Evolutionary conservation across 2,113 vertebrate species (phyloP).

Genomic region (Pluvialis apricaria): DNA sequence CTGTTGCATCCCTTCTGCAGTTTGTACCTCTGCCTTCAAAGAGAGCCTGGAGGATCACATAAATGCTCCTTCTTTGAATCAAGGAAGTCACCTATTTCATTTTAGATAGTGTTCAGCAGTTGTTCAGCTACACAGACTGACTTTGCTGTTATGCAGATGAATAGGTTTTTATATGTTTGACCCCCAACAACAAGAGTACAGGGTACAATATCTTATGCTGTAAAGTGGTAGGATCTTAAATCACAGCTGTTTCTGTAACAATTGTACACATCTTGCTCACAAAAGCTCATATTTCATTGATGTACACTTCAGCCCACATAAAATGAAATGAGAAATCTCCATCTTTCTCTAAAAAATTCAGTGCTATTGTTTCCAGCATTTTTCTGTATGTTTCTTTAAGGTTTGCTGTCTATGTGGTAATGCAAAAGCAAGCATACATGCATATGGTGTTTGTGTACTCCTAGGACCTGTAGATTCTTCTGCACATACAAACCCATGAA

Average conservation of each 20-base stretch:
- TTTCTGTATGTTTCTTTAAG: not conserved
- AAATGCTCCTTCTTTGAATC: not conserved
- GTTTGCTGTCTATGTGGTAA: not conserved
- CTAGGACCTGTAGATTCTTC: not conserved
- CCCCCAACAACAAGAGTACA: not conserved
- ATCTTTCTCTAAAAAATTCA: not conserved
- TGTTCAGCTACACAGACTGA: not conserved
- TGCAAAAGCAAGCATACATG: not conserved
- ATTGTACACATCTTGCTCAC: not conserved
- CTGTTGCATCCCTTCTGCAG: not conserved
- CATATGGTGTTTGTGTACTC: accelerated
- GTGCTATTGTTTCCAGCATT: not conserved
- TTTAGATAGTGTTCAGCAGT: not conserved
- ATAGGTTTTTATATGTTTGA: not conserved
- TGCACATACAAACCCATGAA: not conserved
- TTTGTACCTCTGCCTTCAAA: not conserved
- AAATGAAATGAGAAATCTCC: not conserved
- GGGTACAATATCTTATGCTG: not conserved
- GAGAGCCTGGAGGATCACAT: not conserved
- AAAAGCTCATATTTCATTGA: not conserved
- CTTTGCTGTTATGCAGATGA: not conserved
- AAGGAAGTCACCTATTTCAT: not conserved
- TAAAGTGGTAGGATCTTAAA: not conserved
- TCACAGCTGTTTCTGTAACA: not conserved
- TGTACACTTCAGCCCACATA: not conserved